Percentiles rank a stretch among this genome's conserved stretches.
Evolutionary conservation across 2,888 invertebrate species (phyloP).

Genomic region (Galeruca laticollis): DNA sequence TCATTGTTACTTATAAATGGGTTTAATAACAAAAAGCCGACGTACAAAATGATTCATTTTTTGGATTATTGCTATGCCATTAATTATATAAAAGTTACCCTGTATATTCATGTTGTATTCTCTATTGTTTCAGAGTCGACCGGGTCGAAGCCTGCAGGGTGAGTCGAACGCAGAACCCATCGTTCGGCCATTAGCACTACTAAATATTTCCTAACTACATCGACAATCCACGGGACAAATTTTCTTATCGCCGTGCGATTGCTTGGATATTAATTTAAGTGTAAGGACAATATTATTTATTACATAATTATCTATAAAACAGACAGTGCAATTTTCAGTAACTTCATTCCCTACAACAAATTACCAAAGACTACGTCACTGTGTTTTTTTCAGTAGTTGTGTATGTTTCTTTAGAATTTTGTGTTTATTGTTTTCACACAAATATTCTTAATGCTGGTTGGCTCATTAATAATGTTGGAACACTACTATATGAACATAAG

Average conservation of each 20-base stretch:
- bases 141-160: constrained; percentile 75
- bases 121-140: constrained; percentile 67
- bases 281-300: constrained; percentile 47
- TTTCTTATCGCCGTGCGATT: constrained; percentile 49
- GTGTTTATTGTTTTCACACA: background rate
- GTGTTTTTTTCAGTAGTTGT: background rate
- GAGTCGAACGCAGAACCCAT: constrained; percentile 68
- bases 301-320: constrained; percentile 37
- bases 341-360: constrained; percentile 43
- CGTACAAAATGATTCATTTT: no score
- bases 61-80: background rate
- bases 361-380: constrained; percentile 14
- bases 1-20: no score
- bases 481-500: no score
- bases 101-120: background rate
- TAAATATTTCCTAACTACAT: constrained; percentile 53
- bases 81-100: background rate
- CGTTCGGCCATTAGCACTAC: constrained; percentile 61
- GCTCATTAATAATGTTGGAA: no score
- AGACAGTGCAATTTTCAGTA: constrained; percentile 49
- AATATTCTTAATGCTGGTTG: no score
- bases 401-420: background rate
- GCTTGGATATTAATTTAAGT: constrained; percentile 36
- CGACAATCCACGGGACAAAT: constrained; percentile 54
- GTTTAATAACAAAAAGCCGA: no score